Conservation (phyloP, 2,797 vertebrate species). For the Pachyuromys duprasi region DNA sequence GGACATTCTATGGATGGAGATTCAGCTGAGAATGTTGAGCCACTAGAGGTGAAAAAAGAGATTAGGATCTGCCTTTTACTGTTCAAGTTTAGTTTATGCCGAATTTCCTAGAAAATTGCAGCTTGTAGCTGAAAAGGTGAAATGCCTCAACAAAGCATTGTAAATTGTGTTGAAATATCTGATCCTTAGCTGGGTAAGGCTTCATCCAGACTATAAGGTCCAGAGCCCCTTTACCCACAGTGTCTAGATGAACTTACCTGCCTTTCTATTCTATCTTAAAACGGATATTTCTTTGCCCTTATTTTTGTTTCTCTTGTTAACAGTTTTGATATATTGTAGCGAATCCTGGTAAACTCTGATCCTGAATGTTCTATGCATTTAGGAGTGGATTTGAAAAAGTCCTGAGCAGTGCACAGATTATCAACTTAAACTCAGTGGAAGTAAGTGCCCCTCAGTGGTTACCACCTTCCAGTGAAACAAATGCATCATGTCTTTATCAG, state of each 20-base stretch:
- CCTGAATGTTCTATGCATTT: background rate
- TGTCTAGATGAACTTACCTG: background rate
- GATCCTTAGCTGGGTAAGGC: background rate
- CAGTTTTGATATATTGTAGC: background rate
- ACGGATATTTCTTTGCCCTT: background rate
- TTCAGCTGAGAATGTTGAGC: background rate
- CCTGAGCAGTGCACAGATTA: background rate
- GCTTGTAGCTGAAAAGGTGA: background rate
- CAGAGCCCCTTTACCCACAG: background rate
- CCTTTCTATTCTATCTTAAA: background rate
- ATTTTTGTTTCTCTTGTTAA: background rate
- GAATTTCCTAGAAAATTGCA: background rate
- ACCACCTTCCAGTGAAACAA: rapidly evolving
- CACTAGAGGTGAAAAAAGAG: too few species aligned
- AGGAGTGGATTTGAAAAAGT: background rate
- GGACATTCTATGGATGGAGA: background rate
- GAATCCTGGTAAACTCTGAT: background rate
- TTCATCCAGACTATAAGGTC: background rate
- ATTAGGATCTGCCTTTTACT: background rate
- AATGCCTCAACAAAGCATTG: background rate
- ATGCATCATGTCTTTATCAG: rapidly evolving
- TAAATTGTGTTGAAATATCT: background rate
- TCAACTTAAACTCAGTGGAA: background rate
- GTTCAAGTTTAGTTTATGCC: background rate
- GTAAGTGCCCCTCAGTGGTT: background rate